Evolutionary conservation across 2,888 invertebrate species (phyloP).

Genomic region (Phasia obesa): DNA sequence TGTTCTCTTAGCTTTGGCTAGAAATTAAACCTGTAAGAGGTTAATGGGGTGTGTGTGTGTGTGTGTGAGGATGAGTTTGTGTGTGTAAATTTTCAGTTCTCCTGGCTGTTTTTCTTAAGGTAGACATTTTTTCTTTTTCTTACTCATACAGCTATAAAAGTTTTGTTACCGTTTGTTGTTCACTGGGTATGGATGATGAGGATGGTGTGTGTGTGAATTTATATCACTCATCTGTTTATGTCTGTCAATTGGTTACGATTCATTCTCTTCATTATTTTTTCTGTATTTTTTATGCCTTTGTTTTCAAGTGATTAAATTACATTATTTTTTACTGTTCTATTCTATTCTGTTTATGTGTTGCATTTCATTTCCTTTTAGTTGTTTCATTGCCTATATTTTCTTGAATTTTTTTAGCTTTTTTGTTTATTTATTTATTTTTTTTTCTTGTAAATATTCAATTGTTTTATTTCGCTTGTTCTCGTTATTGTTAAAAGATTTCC

Average conservation of each 20-base stretch:
- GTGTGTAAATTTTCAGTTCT: constrained; percentile 41
- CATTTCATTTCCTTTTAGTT: constrained; percentile 30
- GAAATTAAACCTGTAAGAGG: constrained; percentile 28
- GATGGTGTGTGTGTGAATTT: background rate
- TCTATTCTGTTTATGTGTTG: constrained; percentile 25
- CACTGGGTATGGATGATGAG: background rate
- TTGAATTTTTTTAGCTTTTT: constrained; percentile 6
- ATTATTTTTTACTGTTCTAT: constrained; percentile 41
- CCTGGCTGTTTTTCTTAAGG: constrained; percentile 36
- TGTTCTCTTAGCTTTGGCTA: constrained; percentile 14
- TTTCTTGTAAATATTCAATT: no score
- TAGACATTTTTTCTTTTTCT: constrained; percentile 39
- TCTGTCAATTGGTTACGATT: constrained; percentile 38
- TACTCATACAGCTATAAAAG: background rate
- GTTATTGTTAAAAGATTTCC: constrained; percentile 12
- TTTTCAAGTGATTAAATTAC: constrained; percentile 67
- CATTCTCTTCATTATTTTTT: constrained; percentile 1
- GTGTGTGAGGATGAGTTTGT: no score
- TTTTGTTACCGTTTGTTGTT: background rate
- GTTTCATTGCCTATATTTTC: constrained; percentile 19
- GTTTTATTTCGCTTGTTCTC: constrained; percentile 1
- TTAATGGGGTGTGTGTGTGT: constrained; percentile 43
- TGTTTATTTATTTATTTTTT: constrained; percentile 29
- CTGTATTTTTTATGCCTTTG: constrained; percentile 29
- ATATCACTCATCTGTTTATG: constrained; percentile 36